Conservation (phyloP, 2,888 invertebrate species). For the Abrostola tripartita region DNA sequence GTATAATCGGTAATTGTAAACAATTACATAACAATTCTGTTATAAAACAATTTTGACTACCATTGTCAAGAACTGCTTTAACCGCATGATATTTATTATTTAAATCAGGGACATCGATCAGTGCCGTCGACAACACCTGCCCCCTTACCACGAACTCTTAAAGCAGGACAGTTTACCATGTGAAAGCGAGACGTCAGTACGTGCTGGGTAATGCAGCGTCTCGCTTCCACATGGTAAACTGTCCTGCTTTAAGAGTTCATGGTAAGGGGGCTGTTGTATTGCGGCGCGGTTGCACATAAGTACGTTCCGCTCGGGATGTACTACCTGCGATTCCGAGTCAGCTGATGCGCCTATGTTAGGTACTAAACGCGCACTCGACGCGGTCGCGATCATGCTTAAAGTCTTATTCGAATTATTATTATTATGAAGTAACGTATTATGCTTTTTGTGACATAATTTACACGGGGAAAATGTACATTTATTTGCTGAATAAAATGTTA, state of each 20-base stretch:
- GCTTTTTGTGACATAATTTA: constrained; percentile 14
- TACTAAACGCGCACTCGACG: not conserved
- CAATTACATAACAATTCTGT: constrained; percentile 16
- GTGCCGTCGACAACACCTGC: constrained; percentile 11
- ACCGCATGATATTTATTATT: constrained; percentile 21
- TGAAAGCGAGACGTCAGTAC: too few species aligned
- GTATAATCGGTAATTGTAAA: constrained; percentile 19
- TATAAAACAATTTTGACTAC: constrained; percentile 23
- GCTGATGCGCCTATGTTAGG: constrained; percentile 4
- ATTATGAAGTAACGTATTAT: constrained; percentile 17
- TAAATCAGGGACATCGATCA: constrained; percentile 6
- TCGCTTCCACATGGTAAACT: too few species aligned
- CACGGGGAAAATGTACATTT: constrained; percentile 14
- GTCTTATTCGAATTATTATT: too few species aligned
- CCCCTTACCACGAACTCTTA: too few species aligned
- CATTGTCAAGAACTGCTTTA: constrained; percentile 26
- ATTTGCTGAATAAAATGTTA: not conserved
- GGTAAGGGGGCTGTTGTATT: constrained; percentile 6
- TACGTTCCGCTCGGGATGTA: not conserved
- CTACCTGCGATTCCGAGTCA: constrained; percentile 7
- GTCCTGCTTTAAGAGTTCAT: too few species aligned
- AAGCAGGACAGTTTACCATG: too few species aligned
- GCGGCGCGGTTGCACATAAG: not conserved
- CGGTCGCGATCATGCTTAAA: not conserved
- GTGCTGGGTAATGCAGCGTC: too few species aligned